phyloP scores from a whole-genome alignment of 2,888 invertebrate genomes.

The Stratiomys singularior region DNA sequence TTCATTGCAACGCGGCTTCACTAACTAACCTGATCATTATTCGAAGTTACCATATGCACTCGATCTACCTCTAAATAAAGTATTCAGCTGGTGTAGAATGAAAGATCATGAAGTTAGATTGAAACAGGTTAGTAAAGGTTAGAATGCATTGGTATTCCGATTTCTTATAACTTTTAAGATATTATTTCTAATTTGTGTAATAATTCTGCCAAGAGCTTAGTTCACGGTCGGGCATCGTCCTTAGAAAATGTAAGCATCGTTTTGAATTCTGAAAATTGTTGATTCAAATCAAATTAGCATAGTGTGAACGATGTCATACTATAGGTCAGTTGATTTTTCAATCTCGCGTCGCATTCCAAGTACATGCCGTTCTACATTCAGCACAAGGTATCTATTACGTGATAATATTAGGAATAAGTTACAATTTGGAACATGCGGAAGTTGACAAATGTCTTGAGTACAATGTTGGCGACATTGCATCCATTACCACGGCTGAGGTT shows the following conservation, averaged over 20 bases:
- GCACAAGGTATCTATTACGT: neutral
- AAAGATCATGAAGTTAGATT: too few species aligned
- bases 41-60: too few species aligned
- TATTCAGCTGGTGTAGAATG: too few species aligned
- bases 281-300: neutral
- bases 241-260: neutral
- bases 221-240: neutral
- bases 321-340: neutral
- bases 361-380: neutral
- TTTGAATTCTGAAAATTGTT: neutral
- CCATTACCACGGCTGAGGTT: neutral
- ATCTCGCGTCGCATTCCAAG: neutral
- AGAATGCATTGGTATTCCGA: too few species aligned
- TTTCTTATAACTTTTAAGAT: too few species aligned
- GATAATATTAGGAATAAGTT: conserved; percentile 17
- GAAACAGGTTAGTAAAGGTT: too few species aligned
- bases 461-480: neutral
- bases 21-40: too few species aligned
- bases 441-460: neutral
- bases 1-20: too few species aligned
- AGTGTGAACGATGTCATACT: too few species aligned
- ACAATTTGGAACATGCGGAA: conserved; percentile 34
- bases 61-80: too few species aligned
- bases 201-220: neutral
- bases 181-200: too few species aligned